Evolutionary conservation across 2,113 vertebrate genomes (phyloP).

Genomic region (Cyanoderma ruficeps): DNA sequence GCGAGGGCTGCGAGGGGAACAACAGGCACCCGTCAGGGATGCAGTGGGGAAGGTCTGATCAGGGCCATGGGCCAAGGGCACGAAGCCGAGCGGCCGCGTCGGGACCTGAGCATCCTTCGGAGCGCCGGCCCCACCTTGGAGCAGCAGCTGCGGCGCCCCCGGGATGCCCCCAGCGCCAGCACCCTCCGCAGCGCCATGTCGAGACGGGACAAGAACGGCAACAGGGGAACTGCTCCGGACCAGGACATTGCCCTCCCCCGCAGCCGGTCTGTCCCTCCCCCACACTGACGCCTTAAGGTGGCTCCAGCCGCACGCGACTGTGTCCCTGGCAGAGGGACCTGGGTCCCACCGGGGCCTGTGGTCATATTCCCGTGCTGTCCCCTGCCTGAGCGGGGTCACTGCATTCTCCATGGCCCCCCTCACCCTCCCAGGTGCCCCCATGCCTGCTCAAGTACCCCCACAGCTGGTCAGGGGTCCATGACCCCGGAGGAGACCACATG

Average conservation of each 20-base stretch:
- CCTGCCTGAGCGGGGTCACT: background rate
- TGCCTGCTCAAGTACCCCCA: background rate
- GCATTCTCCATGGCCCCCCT: background rate
- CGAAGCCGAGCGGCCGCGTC: background rate
- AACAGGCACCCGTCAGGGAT: background rate
- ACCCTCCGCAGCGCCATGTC: background rate
- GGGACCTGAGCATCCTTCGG: background rate
- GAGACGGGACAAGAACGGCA: background rate
- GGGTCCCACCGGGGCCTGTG: background rate
- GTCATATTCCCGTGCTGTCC: fast-evolving
- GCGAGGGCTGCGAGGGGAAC: constrained; percentile 46
- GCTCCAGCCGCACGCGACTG: background rate
- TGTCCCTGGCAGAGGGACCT: background rate
- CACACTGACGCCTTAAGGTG: background rate
- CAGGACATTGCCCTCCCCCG: background rate
- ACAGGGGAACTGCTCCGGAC: background rate
- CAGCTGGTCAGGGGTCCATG: background rate
- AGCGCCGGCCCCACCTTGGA: background rate
- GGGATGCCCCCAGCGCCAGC: background rate
- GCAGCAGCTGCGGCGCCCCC: background rate
- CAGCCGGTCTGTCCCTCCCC: background rate
- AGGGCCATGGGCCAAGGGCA: background rate
- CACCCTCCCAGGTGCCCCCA: background rate
- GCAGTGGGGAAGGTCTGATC: background rate
- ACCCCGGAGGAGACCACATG: background rate